Evolutionary conservation across 2,888 invertebrate species (phyloP), one percentile per base, ranked within the genome.

Genomic region (Boloria selene): DNA sequence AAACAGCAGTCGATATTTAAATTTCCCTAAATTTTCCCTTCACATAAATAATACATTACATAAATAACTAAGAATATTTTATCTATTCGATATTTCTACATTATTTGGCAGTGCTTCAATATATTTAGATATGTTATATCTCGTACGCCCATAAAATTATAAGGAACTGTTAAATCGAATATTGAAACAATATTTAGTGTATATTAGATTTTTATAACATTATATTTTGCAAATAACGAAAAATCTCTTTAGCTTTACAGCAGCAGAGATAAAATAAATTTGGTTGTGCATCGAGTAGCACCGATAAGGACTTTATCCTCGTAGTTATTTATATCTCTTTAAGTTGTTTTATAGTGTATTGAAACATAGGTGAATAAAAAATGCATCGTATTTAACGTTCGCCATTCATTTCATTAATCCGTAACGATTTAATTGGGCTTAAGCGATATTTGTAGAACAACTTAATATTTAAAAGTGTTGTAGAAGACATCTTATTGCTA

Each of bases 301-400:
- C 26, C 50, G 53, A 59, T 55, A 52, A 31, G 31, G 44, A 59
- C 50, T 44, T 50, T 50, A 59, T 50, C 55, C 63, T 22, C 51
- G 22, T 59, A 59, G 50, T 60, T 67, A 67, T 64, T 67, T 59
- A 67, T 64, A 59, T 59, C 38, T 50, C 55, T 60, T 60, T 63
- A 55, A 60, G 54, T 63, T 67, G 63, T 64, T 64, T 64, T 64
- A 64, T 64, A 56, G 63, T 56, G 26, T 50, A 56, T 64, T 56
- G 56, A 50, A 64, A 64, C 44, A 56, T 51, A 64, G 42, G n/a
- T 42, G 18, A 56, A 16, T 51, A 50, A 50, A 64, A 42, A 56
- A 50, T 62, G 13, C 4, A 55, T 17, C 55, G 16, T 49, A 13
- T 58, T 49, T 59, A 59, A 49, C 14, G 31, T 26, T 49, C 6